Base-by-base conservation (phyloP, 2,797 vertebrate species). In the Sebastes kiyomatsui region DNA sequence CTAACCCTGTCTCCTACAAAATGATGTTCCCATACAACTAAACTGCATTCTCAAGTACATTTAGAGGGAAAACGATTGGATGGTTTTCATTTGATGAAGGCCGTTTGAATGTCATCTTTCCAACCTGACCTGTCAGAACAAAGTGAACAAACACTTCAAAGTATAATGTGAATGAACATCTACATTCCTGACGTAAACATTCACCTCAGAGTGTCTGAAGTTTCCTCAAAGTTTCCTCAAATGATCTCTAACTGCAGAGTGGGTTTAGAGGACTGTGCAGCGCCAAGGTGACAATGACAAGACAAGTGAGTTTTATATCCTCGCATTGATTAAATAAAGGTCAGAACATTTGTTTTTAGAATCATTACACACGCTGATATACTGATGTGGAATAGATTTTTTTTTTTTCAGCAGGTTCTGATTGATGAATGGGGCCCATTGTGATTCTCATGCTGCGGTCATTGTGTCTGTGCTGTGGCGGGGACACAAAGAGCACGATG, bases 281-380 rank as follows among this genome's bases (percentile, higher is more conserved):
- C 54, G 65, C 33, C 62, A 58, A 81, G 79, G 82, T 85, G 82
- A 84, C 20, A 64, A 38, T 3, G 46, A 60, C 14, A 23, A 64
- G 68, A 66, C 76, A 30, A 83, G 58, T 28, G 38, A 73, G 68
- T 71, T 86, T 86, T 67, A 64, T 65, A 56, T 80, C 35, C 54
- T 27, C 2, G 71, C 55, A 86, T 78, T 67, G 82, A 92, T 91
- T 73, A 65, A 74, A 74, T 67, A 82, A 87, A 90, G 66, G 86
- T 84, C 80, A 70, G 67, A 76, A 28, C 56, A 73, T 89, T 76
- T 83, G 84, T 90, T 88, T 84, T 86, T 82, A 81, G 85, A 74
- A 64, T 54, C 72, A 56, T 89, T 77, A 80, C 68, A 56, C 60
- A 6, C 35, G 32, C 59, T 67, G 75, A 80, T 78, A 58, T 72